These are phyloP conservation scores for Choristoneura rosaceana DNA, from an alignment of 2,888 invertebrate species.

Conservation along the genomic window DNA sequence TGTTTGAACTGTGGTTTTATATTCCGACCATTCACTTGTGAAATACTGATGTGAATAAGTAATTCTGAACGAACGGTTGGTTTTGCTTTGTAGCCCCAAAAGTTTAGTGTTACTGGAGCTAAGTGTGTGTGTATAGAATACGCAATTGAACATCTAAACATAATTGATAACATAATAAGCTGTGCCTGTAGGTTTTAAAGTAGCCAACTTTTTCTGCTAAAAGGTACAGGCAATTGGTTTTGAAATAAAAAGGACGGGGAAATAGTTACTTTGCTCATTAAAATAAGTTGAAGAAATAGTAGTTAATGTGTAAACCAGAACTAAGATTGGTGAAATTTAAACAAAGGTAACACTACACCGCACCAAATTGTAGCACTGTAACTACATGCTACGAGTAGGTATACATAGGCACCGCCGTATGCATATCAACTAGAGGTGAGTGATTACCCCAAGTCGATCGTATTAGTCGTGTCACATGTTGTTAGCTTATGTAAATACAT, in stretches of 20 bases:
- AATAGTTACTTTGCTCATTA: too few relatives aligned
- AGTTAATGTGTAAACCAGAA: too few relatives aligned
- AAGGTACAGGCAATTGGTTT: too few relatives aligned
- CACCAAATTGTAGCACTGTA: neutral
- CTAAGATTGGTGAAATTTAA: neutral
- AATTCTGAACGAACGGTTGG: slow-evolving; percentile 10
- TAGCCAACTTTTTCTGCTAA: too few relatives aligned
- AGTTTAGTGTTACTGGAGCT: neutral
- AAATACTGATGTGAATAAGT: slow-evolving; percentile 13
- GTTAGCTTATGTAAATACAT: slow-evolving; percentile 10
- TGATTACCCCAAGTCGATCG: slow-evolving; percentile 3
- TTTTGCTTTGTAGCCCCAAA: slow-evolving; percentile 6
- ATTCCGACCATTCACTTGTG: slow-evolving; percentile 1
- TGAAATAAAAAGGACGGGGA: too few relatives aligned
- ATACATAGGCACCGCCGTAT: neutral
- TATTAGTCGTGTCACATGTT: slow-evolving; percentile 9
- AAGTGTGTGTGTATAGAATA: neutral
- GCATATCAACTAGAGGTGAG: slow-evolving; percentile 2
- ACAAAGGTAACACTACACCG: neutral
- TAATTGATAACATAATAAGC: too few relatives aligned
- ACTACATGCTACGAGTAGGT: neutral
- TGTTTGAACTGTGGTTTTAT: slow-evolving; percentile 7
- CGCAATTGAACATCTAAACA: neutral
- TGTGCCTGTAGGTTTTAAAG: too few relatives aligned
- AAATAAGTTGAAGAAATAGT: too few relatives aligned